A percentile compares a stretch with the other conserved stretches of the same genome.
Evolutionary conservation across 1,140 invertebrate species (phyloP).

Genomic region (Xylocopa sonorina): DNA sequence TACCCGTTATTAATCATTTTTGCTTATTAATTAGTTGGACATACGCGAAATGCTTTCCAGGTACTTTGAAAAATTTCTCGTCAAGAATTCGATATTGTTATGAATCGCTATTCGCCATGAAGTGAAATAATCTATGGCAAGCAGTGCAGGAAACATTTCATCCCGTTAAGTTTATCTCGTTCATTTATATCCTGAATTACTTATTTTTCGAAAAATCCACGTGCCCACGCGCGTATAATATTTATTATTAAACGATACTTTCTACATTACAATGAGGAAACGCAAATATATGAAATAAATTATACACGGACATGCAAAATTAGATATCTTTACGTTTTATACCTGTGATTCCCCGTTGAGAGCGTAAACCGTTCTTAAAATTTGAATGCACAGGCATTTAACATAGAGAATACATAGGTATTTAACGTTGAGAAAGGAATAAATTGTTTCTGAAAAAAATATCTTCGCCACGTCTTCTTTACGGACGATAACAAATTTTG

Average conservation of each 20-base stretch:
- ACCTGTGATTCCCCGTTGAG: neutral
- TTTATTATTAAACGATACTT: neutral
- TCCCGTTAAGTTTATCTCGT: slow-evolving; percentile 19
- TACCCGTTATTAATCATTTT: slow-evolving; percentile 17
- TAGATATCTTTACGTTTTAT: neutral
- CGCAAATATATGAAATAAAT: neutral
- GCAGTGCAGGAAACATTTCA: slow-evolving; percentile 34
- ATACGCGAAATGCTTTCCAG: slow-evolving; percentile 30
- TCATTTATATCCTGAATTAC: too few relatives aligned
- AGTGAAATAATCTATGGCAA: slow-evolving; percentile 25
- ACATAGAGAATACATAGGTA: too few relatives aligned
- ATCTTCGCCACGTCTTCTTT: neutral
- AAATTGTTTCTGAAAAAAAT: neutral
- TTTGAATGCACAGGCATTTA: neutral
- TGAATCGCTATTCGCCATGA: slow-evolving; percentile 43
- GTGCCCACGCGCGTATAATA: too few relatives aligned
- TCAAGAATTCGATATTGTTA: slow-evolving; percentile 39
- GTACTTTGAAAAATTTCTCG: slow-evolving; percentile 41
- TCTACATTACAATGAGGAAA: neutral
- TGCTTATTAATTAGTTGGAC: slow-evolving; percentile 21
- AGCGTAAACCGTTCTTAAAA: neutral
- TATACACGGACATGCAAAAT: neutral
- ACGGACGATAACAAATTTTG: neutral
- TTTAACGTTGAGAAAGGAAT: neutral
- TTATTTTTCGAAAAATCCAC: neutral